These are phyloP conservation scores for Xerus inauris DNA, from an alignment of 2,113 vertebrate species.

Conservation along the genomic window DNA sequence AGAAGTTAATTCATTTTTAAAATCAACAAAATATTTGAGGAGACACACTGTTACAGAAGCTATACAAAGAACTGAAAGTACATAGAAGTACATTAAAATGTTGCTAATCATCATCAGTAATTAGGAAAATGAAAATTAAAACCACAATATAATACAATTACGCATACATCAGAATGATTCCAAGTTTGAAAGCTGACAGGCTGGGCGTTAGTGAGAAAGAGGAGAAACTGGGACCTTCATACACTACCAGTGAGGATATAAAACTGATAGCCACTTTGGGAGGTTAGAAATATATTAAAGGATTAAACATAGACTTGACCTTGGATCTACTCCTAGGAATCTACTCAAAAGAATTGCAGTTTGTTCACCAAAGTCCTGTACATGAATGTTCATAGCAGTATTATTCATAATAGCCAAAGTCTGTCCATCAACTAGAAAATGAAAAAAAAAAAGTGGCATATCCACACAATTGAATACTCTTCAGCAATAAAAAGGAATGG, in stretches of 20 bases:
- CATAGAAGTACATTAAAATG: neutral
- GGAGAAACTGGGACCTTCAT: neutral
- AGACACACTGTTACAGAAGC: neutral
- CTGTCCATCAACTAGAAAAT: neutral
- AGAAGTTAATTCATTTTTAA: neutral
- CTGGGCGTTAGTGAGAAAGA: neutral
- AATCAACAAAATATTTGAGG: neutral
- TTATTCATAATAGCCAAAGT: neutral
- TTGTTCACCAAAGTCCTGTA: neutral
- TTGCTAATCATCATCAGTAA: neutral
- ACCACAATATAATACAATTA: neutral
- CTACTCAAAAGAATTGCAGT: neutral
- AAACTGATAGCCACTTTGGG: neutral
- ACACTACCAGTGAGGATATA: neutral
- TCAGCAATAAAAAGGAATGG: neutral
- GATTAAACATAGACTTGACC: neutral
- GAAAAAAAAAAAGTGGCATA: neutral
- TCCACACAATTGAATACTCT: neutral
- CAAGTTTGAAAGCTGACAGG: neutral
- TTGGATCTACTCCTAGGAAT: neutral
- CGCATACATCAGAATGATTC: neutral
- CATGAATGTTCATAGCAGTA: neutral
- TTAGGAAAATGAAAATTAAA: slow-evolving; percentile 6
- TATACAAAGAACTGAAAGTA: neutral
- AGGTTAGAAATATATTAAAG: neutral